Evolutionary conservation across 1,140 invertebrate species (phyloP), one percentile per base, ranked within the genome.

Genomic region (Drosophila orena): DNA sequence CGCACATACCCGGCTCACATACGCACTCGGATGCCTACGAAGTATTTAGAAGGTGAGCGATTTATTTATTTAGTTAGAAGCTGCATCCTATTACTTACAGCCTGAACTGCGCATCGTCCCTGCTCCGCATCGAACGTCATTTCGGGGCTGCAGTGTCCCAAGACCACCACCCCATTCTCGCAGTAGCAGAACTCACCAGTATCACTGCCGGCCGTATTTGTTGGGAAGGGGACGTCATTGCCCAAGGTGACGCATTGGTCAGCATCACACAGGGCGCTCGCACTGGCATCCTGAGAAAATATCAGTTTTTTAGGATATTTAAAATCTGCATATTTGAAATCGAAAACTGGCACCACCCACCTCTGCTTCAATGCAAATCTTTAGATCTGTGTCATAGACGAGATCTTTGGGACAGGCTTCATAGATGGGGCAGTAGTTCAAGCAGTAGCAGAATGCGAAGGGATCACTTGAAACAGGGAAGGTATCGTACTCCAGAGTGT

Each of bases 1-100:
- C 52, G 34, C 83, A 86, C 24, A 58, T 38, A 5, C 44, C 61
- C 0, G 55, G 0, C 4, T 24, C 24, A 17, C 83, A 86, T 7
- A 79, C 56, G 38, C 47, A 61, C 14, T 43, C 37, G 6, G 83
- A 73, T 7, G 79, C 83, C 83, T 86, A n/a, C 5, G 0, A 34
- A 27, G 4, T 14, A 52, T n/a, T n/a, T 1, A 38, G 37, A 14
- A 27, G 14, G 2, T 46, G 0, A 44, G 20, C 27, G 0, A n/a
- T 15, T 3, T 27, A 14, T 14, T 12, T 14, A 12, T 38, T 1
- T 8, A 17, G 0, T 44, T 4, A 22, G 20, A 22, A 12, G 12
- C 3, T 7, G 4, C 11, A 4, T 10, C 12, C 11, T n/a, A 35
- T 2, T 34, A 30, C 60, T 34, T 54, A 86, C 81, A 70, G 56